Evolutionary conservation across 2,797 vertebrate genomes (phyloP).

Genomic region (Labroides dimidiatus): DNA sequence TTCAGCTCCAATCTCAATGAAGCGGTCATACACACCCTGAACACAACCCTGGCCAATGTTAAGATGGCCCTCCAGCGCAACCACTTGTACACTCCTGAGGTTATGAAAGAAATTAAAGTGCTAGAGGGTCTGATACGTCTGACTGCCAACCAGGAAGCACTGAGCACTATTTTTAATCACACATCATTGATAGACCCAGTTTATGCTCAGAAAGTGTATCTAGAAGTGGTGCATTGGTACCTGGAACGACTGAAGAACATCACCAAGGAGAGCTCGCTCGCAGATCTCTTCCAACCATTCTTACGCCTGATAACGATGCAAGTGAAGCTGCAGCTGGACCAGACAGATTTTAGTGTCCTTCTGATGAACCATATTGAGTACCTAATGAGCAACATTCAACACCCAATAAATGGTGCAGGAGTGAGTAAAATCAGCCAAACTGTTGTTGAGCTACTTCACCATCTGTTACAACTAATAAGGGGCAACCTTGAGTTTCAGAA

Average conservation of each 20-base stretch:
- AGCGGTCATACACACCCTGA: constrained; percentile 50
- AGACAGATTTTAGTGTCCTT: constrained; percentile 62
- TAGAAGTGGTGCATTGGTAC: constrained; percentile 79
- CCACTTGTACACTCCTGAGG: constrained; percentile 63
- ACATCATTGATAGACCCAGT: constrained; percentile 44
- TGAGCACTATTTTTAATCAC: constrained; percentile 44
- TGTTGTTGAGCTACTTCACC: constrained; percentile 56
- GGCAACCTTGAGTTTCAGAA: constrained; percentile 57
- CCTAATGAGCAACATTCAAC: constrained; percentile 56
- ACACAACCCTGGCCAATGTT: constrained; percentile 64
- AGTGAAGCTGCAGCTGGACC: constrained; percentile 56
- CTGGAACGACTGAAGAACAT: constrained; percentile 36
- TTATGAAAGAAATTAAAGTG: constrained; percentile 75
- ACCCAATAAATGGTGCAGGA: constrained; percentile 70
- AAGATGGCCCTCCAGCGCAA: constrained; percentile 68
- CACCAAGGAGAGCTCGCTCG: constrained; percentile 62
- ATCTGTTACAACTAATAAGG: constrained; percentile 52
- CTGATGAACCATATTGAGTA: constrained; percentile 55
- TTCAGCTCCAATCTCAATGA: constrained; percentile 40
- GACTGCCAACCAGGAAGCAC: constrained; percentile 51
- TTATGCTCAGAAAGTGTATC: constrained; percentile 56
- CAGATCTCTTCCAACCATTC: constrained; percentile 64
- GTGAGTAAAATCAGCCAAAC: constrained; percentile 65
- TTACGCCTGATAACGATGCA: constrained; percentile 72
- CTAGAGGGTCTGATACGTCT: constrained; percentile 63